These are phyloP conservation scores for Trididemnum nubilum DNA, from an alignment of 23 tunicate genomes.

Conservation along the genomic window DNA sequence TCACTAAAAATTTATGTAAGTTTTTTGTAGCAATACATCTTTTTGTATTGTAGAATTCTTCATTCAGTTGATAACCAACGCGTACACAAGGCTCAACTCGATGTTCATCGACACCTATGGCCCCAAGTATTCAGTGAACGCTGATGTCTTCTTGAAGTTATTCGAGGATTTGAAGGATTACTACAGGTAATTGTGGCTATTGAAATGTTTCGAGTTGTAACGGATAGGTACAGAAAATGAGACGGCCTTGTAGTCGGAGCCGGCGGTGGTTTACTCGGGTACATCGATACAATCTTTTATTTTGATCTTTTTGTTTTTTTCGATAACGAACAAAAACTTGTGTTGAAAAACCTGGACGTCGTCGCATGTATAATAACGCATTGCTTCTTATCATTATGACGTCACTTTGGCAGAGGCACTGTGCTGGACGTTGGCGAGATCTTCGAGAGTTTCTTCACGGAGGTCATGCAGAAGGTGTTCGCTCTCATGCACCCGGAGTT, in stretches of 20 bases:
- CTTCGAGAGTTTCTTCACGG: slow-evolving; percentile 65
- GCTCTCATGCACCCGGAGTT: slow-evolving; percentile 42
- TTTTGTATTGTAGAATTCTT: slow-evolving; percentile 56
- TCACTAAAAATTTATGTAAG: too few species aligned
- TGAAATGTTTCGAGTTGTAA: too few species aligned
- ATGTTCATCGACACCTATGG: slow-evolving; percentile 63
- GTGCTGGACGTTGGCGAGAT: slow-evolving; percentile 53
- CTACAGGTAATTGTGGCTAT: slow-evolving; percentile 34
- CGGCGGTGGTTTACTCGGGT: too few species aligned
- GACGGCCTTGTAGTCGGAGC: neutral
- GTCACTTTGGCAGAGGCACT: slow-evolving; percentile 56
- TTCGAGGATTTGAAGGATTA: slow-evolving; percentile 45
- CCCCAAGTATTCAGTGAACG: slow-evolving; percentile 36
- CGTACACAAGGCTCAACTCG: slow-evolving; percentile 27
- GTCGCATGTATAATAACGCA: too few species aligned
- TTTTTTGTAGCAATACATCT: too few species aligned
- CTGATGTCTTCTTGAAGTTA: slow-evolving; percentile 48
- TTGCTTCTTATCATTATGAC: too few species aligned
- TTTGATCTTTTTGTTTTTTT: too few species aligned
- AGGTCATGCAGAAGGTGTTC: slow-evolving; percentile 57
- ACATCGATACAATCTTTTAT: too few species aligned
- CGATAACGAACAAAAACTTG: too few species aligned
- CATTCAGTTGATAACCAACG: slow-evolving; percentile 22
- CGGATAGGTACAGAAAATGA: neutral
- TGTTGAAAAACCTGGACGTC: too few species aligned